A percentile compares a stretch with the other conserved stretches of the same genome.
These are phyloP conservation scores for Camelus dromedarius DNA, from an alignment of 2,113 vertebrate species.

Conservation along the genomic window DNA sequence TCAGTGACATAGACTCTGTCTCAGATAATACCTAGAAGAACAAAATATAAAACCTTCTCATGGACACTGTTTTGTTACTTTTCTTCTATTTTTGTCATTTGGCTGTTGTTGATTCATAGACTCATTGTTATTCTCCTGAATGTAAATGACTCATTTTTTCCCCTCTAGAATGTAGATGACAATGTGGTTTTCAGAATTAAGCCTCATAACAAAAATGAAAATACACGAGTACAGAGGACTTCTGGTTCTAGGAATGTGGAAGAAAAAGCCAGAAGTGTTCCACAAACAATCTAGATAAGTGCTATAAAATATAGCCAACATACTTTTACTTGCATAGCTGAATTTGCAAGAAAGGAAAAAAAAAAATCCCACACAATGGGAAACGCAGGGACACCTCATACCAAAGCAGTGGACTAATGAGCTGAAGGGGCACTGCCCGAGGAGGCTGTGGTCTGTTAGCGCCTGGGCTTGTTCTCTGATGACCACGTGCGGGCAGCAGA, in stretches of 20 bases:
- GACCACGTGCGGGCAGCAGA: too few relatives aligned
- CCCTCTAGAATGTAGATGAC: not conserved
- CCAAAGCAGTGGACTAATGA: not conserved
- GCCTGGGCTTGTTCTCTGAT: not conserved
- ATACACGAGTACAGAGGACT: not conserved
- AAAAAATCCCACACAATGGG: not conserved
- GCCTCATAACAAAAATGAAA: not conserved
- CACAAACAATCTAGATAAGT: not conserved
- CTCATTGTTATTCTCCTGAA: not conserved
- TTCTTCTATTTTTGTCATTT: not conserved
- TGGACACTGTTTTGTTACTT: not conserved
- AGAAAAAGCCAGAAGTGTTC: not conserved
- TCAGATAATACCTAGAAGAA: not conserved
- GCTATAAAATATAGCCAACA: not conserved
- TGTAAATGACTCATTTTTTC: not conserved
- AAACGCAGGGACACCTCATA: not conserved
- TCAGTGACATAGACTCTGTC: not conserved
- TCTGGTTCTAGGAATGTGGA: not conserved
- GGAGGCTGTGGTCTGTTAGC: not conserved
- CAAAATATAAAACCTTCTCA: not conserved
- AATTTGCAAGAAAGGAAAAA: not conserved
- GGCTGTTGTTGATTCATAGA: not conserved
- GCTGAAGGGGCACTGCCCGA: not conserved
- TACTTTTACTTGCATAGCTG: not conserved
- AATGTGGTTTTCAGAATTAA: not conserved